Conservation (phyloP, 2,888 invertebrate genomes). For the Lasioglossum oenotherae region DNA sequence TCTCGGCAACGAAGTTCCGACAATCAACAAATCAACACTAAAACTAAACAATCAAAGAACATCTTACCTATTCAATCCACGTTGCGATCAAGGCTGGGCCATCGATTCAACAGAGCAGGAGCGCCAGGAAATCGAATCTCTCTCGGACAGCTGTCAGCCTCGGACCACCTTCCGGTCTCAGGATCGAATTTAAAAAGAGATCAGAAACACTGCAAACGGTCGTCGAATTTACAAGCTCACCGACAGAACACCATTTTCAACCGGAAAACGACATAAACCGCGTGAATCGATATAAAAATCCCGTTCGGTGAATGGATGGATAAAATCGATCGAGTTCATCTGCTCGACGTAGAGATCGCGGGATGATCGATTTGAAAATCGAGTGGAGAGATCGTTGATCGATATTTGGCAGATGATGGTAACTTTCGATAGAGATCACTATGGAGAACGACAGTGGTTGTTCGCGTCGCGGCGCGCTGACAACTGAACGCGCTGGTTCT, state of each 20-base stretch:
- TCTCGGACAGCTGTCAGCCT: background rate
- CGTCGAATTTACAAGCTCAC: background rate
- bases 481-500: slow-evolving; percentile 59
- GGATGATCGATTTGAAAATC: background rate
- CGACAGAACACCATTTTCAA: background rate
- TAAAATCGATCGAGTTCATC: background rate
- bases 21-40: background rate
- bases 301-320: background rate
- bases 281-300: background rate
- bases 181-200: background rate
- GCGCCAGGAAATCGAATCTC: background rate
- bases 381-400: background rate
- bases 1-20: background rate
- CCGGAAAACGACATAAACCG: background rate
- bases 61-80: background rate
- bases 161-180: background rate
- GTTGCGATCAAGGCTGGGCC: background rate
- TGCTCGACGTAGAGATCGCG: background rate
- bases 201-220: background rate
- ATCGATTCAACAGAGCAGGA: background rate
- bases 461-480: slow-evolving; percentile 60
- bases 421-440: background rate
- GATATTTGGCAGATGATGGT: background rate
- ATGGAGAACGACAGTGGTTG: slow-evolving; percentile 8
- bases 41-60: background rate